Base-by-base conservation (phyloP, 2,113 vertebrate species). In the Rhizomys pruinosus region DNA sequence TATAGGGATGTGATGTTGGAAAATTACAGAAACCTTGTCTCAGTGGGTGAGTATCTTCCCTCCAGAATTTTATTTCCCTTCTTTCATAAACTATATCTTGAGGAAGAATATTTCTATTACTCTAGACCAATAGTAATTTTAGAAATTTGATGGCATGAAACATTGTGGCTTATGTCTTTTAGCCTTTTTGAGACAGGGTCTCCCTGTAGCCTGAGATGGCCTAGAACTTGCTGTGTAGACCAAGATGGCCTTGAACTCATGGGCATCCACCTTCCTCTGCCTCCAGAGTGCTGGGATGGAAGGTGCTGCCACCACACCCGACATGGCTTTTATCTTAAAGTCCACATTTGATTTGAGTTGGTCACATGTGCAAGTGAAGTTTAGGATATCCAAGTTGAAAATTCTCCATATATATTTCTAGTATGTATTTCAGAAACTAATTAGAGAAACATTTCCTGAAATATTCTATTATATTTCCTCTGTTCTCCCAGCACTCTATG, bases 1-100 rank as follows among this genome's bases (percentile, higher is more conserved):
- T n/a, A n/a, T n/a, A n/a, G 80, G 42, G 92, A 91, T 61, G 85
- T 93, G 22, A 96, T 96, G 95, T 77, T 96, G 76, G 92, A 96
- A 68, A 95, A 84, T 92, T 97, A 96, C 25, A 69, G 86, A 34
- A 95, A 77, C 59, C 44, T 96, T n/a, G 55, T 90, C 55, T 94
- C 63, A 57, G 42, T 96, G 44, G 93, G 94, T 97, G 80, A 95
- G 85, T 37, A 64, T 13, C 57, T 82, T 39, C 52, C 17, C 76
- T 89, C 34, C 27, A 68, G 47, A 82, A 81, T 90, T 81, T n/a
- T 82, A 29, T 55, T 66, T 64, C 20, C 34, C 12, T 15, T 8
- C n/a, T 34, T 71, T n/a, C n/a, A n/a, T n/a, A n/a, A n/a, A n/a
- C n/a, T n/a, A n/a, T n/a, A n/a, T 57, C 47, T 79, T 57, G 63